These are phyloP conservation scores for Taenioides sp. DNA, from an alignment of 2,797 vertebrate genomes.

Conservation along the genomic window DNA sequence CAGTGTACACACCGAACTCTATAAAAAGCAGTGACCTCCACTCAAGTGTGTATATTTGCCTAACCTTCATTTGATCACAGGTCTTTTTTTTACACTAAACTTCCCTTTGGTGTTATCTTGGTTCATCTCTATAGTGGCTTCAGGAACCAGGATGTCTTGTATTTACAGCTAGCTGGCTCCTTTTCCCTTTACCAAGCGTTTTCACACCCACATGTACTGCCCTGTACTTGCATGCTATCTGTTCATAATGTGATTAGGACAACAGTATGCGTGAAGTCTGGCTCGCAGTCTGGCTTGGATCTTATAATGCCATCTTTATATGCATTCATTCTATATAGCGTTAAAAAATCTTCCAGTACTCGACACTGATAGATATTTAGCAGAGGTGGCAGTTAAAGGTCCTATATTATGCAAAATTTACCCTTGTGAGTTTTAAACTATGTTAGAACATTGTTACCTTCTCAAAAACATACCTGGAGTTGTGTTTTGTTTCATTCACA, in stretches of 20 bases:
- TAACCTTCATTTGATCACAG: conserved; percentile 15
- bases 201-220: neutral
- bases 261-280: neutral
- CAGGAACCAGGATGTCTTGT: neutral
- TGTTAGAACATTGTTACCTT: no score
- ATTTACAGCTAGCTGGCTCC: neutral
- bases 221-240: neutral
- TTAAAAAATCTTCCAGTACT: no score
- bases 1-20: neutral
- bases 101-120: neutral
- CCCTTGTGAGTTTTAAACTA: no score
- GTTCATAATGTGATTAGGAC: neutral
- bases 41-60: conserved; percentile 12
- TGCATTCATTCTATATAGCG: neutral
- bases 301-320: neutral
- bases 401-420: no score
- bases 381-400: no score
- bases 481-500: no score
- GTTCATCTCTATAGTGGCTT: conserved; percentile 6
- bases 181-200: conserved; percentile 2
- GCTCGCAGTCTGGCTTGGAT: neutral
- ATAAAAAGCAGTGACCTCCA: conserved; percentile 17
- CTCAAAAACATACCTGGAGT: no score
- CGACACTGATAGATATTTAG: no score
- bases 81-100: neutral